Conservation (phyloP, 2,113 vertebrate genomes). For the Orycteropus afer region DNA sequence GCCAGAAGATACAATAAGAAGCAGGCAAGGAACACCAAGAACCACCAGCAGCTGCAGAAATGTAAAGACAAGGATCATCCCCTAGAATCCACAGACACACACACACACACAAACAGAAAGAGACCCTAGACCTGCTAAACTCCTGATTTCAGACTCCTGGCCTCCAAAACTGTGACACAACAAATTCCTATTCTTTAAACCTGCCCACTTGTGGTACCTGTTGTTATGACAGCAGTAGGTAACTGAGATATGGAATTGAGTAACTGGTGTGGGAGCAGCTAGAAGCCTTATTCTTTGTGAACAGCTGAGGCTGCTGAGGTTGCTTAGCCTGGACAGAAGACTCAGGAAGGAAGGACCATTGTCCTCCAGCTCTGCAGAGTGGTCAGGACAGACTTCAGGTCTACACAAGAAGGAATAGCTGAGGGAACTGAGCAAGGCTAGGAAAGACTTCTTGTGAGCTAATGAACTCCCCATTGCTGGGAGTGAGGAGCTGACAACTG, state of each 20-base stretch:
- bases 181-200: too few species aligned
- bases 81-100: too few species aligned
- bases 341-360: neutral
- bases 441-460: accelerated
- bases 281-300: neutral
- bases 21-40: too few species aligned
- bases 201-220: too few species aligned
- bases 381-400: neutral
- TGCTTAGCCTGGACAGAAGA: neutral
- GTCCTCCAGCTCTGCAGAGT: neutral
- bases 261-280: neutral
- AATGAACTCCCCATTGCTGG: neutral
- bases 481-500: neutral
- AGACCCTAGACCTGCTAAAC: too few species aligned
- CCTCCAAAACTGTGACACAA: too few species aligned
- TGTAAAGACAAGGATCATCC: too few species aligned
- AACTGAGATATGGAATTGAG: neutral
- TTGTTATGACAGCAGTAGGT: too few species aligned
- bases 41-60: too few species aligned
- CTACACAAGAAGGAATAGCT: neutral
- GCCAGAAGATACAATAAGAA: too few species aligned
- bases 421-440: neutral
- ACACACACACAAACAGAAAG: too few species aligned
- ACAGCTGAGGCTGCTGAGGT: neutral
- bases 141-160: too few species aligned